A percentile compares a stretch with the other conserved stretches of the same genome.
Conservation (phyloP, 2,797 vertebrate genomes). For the Helarctos malayanus region DNA sequence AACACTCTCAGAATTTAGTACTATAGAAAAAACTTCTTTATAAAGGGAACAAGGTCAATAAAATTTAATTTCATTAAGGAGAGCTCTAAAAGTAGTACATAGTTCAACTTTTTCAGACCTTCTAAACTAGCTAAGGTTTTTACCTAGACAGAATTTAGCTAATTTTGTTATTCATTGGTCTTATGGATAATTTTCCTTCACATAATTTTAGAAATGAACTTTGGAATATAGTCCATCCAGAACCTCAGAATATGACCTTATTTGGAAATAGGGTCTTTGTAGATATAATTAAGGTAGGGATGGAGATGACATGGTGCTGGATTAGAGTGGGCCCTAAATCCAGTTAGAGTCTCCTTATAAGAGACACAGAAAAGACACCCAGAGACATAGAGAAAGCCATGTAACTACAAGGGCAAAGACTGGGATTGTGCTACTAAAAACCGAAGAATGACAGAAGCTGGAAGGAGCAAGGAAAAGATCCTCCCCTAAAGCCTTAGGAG, state of each 20-base stretch:
- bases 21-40: neutral
- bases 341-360: neutral
- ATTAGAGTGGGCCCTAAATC: neutral
- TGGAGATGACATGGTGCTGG: neutral
- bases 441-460: neutral
- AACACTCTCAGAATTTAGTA: neutral
- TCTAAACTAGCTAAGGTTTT: neutral
- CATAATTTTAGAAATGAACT: neutral
- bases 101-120: neutral
- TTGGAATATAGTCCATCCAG: neutral
- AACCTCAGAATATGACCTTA: neutral
- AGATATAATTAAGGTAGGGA: neutral
- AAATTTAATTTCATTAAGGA: conserved; percentile 45
- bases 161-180: conserved; percentile 21
- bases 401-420: neutral
- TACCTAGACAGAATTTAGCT: neutral
- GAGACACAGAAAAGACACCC: neutral
- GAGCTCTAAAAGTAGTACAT: neutral
- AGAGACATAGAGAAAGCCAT: neutral
- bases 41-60: neutral
- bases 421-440: neutral
- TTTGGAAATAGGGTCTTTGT: neutral
- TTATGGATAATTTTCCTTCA: neutral
- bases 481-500: neutral
- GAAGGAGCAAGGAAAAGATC: neutral